phyloP scores from a whole-genome alignment of 2,888 invertebrate genomes.

The Drosophila subquinaria region DNA sequence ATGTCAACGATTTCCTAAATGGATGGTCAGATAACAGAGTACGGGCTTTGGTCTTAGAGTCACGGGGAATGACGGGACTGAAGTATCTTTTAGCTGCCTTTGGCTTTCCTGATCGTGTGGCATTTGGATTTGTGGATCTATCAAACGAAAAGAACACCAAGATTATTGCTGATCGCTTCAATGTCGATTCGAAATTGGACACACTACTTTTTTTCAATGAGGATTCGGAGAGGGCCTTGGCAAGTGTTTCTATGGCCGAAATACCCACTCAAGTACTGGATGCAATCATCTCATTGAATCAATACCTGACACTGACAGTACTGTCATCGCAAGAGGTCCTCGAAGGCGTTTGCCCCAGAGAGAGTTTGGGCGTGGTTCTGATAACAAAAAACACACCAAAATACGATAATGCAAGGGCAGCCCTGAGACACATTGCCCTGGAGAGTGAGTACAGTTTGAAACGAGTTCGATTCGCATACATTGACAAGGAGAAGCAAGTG shows the following conservation, averaged over 20 bases:
- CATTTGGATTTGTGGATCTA: conserved; percentile 92
- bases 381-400: conserved; percentile 89
- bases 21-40: conserved; percentile 97
- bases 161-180: conserved; percentile 89
- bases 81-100: conserved; percentile 95
- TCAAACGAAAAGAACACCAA: conserved; percentile 87
- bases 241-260: conserved; percentile 95
- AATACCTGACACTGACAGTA: conserved; percentile 94
- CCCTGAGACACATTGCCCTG: conserved; percentile 90
- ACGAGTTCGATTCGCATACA: conserved; percentile 94
- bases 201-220: conserved; percentile 96
- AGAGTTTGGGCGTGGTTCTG: conserved; percentile 92
- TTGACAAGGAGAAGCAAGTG: conserved; percentile 91
- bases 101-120: conserved; percentile 93
- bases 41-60: conserved; percentile 94
- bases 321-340: conserved; percentile 94
- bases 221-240: conserved; percentile 91
- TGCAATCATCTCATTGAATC: conserved; percentile 95
- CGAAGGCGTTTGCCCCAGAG: conserved; percentile 92
- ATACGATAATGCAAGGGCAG: conserved; percentile 87
- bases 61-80: conserved; percentile 90
- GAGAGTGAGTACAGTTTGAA: conserved; percentile 89
- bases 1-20: conserved; percentile 91
- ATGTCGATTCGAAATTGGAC: conserved; percentile 91
- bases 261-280: conserved; percentile 95